Evolutionary conservation across 2,888 invertebrate genomes (phyloP).

Genomic region (Merodon equestris): DNA sequence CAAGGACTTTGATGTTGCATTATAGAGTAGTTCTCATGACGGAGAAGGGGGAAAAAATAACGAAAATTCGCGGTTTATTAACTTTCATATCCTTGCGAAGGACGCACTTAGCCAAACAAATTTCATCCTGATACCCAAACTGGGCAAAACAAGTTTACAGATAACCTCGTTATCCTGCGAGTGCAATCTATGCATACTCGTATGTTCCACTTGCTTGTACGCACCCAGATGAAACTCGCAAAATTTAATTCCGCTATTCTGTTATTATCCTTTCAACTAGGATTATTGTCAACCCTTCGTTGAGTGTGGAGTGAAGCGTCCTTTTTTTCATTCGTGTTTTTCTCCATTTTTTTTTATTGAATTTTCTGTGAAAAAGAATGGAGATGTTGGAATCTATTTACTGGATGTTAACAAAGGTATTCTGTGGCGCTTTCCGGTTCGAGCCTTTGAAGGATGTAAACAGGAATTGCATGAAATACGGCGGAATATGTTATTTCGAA

Average conservation of each 20-base stretch:
- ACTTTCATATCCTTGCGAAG: slow-evolving; percentile 50
- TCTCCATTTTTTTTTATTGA: slow-evolving; percentile 46
- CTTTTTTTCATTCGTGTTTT: slow-evolving; percentile 2
- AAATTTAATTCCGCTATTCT: slow-evolving; percentile 65
- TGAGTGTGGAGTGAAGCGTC: slow-evolving; percentile 52
- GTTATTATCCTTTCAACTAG: slow-evolving; percentile 64
- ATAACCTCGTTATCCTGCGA: slow-evolving; percentile 48
- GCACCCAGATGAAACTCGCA: slow-evolving; percentile 42
- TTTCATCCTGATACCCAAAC: slow-evolving; percentile 37
- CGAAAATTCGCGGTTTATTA: slow-evolving; percentile 63
- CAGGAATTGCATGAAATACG: slow-evolving; percentile 24
- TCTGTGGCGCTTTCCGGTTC: slow-evolving; percentile 29
- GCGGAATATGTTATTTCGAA: slow-evolving; percentile 51
- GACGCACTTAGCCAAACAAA: slow-evolving; percentile 56
- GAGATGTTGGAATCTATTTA: slow-evolving; percentile 37
- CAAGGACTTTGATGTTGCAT: slow-evolving; percentile 41
- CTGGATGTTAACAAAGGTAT: slow-evolving; percentile 62
- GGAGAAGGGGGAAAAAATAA: slow-evolving; percentile 32
- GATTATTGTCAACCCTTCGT: slow-evolving; percentile 68
- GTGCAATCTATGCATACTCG: slow-evolving; percentile 33
- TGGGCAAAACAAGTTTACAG: slow-evolving; percentile 46
- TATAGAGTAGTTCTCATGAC: slow-evolving; percentile 42
- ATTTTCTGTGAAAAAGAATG: slow-evolving; percentile 31
- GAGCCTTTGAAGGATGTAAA: slow-evolving; percentile 15
- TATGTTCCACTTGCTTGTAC: slow-evolving; percentile 3